Percentiles rank a stretch among this genome's conserved stretches.
These are phyloP conservation scores for Rhizoglyphus robini DNA, from an alignment of 1,140 invertebrate species.

Conservation along the genomic window DNA sequence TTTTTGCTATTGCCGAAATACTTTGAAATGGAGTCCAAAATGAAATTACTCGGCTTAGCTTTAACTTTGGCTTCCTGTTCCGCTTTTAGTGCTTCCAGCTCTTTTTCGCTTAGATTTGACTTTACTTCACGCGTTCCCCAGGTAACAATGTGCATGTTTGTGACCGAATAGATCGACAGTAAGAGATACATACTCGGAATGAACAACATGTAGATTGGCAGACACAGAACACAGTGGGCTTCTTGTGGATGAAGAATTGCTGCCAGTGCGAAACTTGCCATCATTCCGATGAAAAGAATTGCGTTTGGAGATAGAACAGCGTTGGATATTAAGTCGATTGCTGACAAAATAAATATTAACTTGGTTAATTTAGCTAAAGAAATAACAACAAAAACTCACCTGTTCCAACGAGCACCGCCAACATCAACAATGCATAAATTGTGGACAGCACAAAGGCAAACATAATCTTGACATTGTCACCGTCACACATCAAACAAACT, in stretches of 20 bases:
- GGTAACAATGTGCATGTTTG: slow-evolving; percentile 93
- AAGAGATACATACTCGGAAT: slow-evolving; percentile 97
- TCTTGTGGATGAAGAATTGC: slow-evolving; percentile 95
- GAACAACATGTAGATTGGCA: slow-evolving; percentile 83
- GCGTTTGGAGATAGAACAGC: slow-evolving; percentile 85
- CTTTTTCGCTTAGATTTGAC: neutral
- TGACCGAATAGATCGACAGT: slow-evolving; percentile 93
- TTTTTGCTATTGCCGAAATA: neutral
- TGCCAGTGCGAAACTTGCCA: slow-evolving; percentile 87
- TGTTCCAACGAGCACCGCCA: too few relatives aligned
- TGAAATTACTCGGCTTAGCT: neutral
- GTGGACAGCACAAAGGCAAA: slow-evolving; percentile 42
- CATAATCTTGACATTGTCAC: slow-evolving; percentile 47
- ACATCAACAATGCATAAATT: slow-evolving; percentile 10
- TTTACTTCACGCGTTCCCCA: slow-evolving; percentile 97
- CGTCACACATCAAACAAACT: slow-evolving; percentile 40
- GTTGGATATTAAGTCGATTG: slow-evolving; percentile 80
- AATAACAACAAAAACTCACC: too few relatives aligned
- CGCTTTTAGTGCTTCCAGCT: too few relatives aligned
- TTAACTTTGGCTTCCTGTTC: neutral
- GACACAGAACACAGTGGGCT: slow-evolving; percentile 90
- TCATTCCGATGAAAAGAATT: slow-evolving; percentile 88
- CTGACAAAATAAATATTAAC: too few relatives aligned
- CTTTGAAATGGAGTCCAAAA: neutral
- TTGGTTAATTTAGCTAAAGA: too few relatives aligned